Evolutionary conservation across 2,797 vertebrate genomes (phyloP).

Genomic region (Catostomus latipinnis): DNA sequence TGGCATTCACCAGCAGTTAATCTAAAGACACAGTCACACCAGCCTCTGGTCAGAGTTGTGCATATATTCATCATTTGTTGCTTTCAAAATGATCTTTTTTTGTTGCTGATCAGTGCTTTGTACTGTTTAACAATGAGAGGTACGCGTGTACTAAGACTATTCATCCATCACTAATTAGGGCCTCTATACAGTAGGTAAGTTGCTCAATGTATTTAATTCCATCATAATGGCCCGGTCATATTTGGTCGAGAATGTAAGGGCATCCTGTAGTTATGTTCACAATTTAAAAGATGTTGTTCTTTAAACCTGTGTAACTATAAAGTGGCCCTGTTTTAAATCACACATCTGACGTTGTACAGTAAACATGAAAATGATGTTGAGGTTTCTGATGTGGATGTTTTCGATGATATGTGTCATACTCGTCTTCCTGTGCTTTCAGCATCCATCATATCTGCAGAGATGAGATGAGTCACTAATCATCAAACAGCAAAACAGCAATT

Average conservation of each 20-base stretch:
- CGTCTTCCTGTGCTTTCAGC: constrained; percentile 43
- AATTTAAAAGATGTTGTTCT: neutral
- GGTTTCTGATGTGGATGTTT: constrained; percentile 34
- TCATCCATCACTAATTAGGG: constrained; percentile 24
- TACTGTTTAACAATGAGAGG: constrained; percentile 9
- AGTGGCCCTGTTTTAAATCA: too few relatives aligned
- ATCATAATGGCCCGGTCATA: neutral
- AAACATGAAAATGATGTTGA: too few relatives aligned
- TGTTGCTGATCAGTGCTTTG: neutral
- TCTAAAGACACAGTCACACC: neutral
- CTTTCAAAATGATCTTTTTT: constrained; percentile 11
- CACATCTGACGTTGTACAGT: neutral
- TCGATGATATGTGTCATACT: constrained; percentile 44
- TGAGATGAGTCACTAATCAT: constrained; percentile 1
- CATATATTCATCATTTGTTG: constrained; percentile 12
- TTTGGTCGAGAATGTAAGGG: neutral
- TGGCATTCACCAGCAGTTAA: neutral
- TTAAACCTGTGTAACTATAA: neutral
- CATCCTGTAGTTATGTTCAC: neutral
- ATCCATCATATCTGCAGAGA: constrained; percentile 37
- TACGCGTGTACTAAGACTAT: constrained; percentile 30
- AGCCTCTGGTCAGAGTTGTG: constrained; percentile 28
- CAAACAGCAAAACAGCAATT: constrained; percentile 25
- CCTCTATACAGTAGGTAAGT: neutral
- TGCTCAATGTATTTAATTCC: neutral